Base-by-base conservation (phyloP, 2,113 vertebrate species). In the Elgaria multicarinata region DNA sequence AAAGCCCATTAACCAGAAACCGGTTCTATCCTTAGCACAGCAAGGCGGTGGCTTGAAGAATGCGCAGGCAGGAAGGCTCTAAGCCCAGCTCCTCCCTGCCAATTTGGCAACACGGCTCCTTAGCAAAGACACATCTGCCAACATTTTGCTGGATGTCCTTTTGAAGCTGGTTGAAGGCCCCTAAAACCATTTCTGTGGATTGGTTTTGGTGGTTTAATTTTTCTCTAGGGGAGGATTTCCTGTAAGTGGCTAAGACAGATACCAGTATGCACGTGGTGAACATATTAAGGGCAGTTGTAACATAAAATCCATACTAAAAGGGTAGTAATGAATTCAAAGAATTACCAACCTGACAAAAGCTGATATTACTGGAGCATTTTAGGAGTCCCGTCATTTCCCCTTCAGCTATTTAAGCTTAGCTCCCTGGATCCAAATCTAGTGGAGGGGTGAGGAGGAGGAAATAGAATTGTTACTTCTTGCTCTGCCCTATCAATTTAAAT, bases 401-500 rank as follows among this genome's bases (percentile, higher is more conserved):
- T 71, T 33, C 6, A 0, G 58, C 71, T 81, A 69, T 75, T 55
- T 89, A 8, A 87, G 82, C 88, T 90, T 0, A 36, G 1, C 92
- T 89, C 64, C 36, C 69, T 5, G 2, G 46, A 85, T 82, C 88
- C 72, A 74, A 62, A 69, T 93, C 92, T 85, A 58, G 39, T 9
- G 75, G 31, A 0, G 86, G 39, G 36, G 28, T 18, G 3, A 8
- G 39, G 6, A 8, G 26, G n/a, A 39, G n/a, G 36, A 91, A 33
- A 85, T 83, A 71, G 85, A 88, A 92, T 90, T 16, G 12, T n/a
- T 31, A 33, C 58, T 77, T 69, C 75, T 86, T 31, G n/a, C 83
- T 81, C 88, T 90, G 90, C 86, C 84, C 92, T 89, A 64, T 88
- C 91, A 89, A 87, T 93, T 96, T 95, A 93, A 93, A 91, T 95